Conservation (phyloP, 2,888 invertebrate species). For the Melangyna quadrimaculata region DNA sequence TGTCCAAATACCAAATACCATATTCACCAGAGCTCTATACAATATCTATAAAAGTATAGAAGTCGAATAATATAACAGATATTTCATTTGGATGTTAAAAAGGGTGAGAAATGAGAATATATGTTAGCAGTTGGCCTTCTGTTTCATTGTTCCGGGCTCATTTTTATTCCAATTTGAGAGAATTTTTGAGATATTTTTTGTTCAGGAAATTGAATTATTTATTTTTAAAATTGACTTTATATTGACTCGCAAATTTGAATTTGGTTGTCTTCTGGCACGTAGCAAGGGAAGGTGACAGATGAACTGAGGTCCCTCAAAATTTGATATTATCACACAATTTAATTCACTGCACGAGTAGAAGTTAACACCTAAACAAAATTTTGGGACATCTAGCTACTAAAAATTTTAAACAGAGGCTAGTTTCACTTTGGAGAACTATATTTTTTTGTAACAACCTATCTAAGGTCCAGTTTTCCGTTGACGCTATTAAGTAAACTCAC, state of each 20-base stretch:
- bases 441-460: no score
- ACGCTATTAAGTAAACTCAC: no score
- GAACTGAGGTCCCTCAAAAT: no score
- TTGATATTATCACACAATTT: no score
- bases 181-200: slow-evolving; percentile 5
- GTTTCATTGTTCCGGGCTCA: slow-evolving; percentile 9
- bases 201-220: slow-evolving; percentile 23
- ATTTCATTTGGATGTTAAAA: slow-evolving; percentile 8
- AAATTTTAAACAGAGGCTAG: no score
- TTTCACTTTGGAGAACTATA: no score
- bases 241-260: not conserved
- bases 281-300: not conserved
- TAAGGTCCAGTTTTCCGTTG: no score
- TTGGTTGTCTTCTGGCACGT: not conserved
- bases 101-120: slow-evolving; percentile 24
- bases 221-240: not conserved
- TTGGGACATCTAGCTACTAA: no score
- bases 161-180: slow-evolving; percentile 4
- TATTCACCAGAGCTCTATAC: slow-evolving; percentile 24
- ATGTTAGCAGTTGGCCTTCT: slow-evolving; percentile 13
- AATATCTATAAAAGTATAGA: not conserved
- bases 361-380: no score
- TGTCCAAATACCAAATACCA: slow-evolving; percentile 14
- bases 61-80: slow-evolving; percentile 2
- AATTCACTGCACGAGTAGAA: no score